phyloP scores from a whole-genome alignment of 2,888 invertebrate species.

The Agriopis marginaria region DNA sequence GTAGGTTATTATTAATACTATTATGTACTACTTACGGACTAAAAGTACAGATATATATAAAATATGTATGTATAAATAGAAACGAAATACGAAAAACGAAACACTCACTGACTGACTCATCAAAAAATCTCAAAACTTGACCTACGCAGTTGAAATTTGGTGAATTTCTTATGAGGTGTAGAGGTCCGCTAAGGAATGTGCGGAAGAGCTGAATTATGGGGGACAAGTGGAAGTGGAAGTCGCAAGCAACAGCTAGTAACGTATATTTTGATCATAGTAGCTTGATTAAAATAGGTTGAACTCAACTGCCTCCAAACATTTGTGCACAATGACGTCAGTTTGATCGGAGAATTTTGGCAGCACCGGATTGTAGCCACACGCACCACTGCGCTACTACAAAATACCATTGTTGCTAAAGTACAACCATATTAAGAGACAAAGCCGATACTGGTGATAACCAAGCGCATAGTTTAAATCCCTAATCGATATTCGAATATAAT shows the following conservation, averaged over 20 bases:
- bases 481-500: slow-evolving; percentile 63
- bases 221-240: too few relatives aligned
- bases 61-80: too few relatives aligned
- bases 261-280: neutral
- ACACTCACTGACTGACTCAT: too few relatives aligned
- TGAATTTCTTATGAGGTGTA: too few relatives aligned
- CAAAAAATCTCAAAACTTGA: too few relatives aligned
- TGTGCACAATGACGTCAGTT: slow-evolving; percentile 19
- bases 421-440: slow-evolving; percentile 70
- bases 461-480: slow-evolving; percentile 58
- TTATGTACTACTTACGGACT: too few relatives aligned
- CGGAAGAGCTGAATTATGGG: too few relatives aligned
- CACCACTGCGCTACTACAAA: slow-evolving; percentile 63
- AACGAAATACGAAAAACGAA: too few relatives aligned
- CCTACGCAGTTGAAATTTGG: too few relatives aligned
- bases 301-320: slow-evolving; percentile 26
- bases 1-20: too few relatives aligned
- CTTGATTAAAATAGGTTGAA: neutral
- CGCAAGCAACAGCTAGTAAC: neutral
- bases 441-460: slow-evolving; percentile 56
- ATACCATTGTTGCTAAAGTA: slow-evolving; percentile 64
- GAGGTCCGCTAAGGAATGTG: too few relatives aligned
- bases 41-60: too few relatives aligned
- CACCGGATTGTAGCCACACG: slow-evolving; percentile 38
- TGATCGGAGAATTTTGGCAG: slow-evolving; percentile 32